phyloP scores from a whole-genome alignment of 2,113 vertebrate genomes.

The Machaerirhynchus nigripectus region DNA sequence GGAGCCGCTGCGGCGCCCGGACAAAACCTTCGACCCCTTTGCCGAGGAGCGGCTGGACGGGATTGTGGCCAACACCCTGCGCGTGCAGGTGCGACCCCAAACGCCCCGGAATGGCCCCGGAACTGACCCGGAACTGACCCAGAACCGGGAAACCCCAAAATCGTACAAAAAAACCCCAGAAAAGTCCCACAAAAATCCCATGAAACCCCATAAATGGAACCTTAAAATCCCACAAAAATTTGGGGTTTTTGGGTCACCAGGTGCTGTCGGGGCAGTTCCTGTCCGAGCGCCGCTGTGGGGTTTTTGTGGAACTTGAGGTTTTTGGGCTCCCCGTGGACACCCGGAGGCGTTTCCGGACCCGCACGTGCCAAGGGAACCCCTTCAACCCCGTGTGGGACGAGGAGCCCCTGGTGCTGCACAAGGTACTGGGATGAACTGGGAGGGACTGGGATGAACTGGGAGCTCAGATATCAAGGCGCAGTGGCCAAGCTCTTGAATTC shows the following conservation, averaged over 20 bases:
- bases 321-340: not conserved
- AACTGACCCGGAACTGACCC: not conserved
- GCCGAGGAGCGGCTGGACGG: not conserved
- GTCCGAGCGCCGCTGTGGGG: not conserved
- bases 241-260: not conserved
- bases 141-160: too few relatives aligned
- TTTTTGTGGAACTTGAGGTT: not conserved
- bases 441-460: not conserved
- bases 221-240: too few relatives aligned
- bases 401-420: not conserved
- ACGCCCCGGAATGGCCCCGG: accelerated
- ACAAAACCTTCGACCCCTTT: not conserved
- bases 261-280: not conserved
- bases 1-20: not conserved
- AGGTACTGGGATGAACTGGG: not conserved
- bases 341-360: not conserved
- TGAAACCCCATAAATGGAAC: too few relatives aligned
- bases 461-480: too few relatives aligned
- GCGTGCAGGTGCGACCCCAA: not conserved
- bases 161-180: not conserved
- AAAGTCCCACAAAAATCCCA: not conserved
- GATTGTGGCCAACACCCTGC: not conserved
- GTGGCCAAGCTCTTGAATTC: too few relatives aligned
- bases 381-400: not conserved
- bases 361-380: not conserved